These are phyloP conservation scores for Acanthopleura granulata DNA, from an alignment of 2,888 invertebrate species.

Conservation along the genomic window DNA sequence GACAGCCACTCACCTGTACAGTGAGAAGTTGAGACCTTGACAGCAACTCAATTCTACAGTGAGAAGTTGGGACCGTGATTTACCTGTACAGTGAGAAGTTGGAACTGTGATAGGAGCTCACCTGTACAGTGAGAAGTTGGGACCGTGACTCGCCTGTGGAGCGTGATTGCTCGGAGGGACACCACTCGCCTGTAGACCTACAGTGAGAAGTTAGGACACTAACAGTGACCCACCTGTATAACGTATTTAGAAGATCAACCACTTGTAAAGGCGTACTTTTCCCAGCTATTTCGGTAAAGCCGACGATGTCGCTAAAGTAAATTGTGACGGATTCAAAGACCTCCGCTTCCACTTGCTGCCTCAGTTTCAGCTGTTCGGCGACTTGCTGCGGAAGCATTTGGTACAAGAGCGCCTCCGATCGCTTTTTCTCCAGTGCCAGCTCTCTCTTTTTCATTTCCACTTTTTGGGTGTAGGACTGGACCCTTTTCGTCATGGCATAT, in stretches of 20 bases:
- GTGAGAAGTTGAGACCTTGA: no score
- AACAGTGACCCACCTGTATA: conserved; percentile 16
- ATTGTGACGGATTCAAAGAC: conserved; percentile 11
- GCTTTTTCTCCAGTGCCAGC: conserved; percentile 16
- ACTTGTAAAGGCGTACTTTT: conserved; percentile 15
- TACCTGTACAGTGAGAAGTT: no score
- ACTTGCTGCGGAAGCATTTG: conserved; percentile 19
- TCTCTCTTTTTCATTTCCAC: conserved; percentile 1
- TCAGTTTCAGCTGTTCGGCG: conserved; percentile 7
- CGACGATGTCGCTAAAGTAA: conserved; percentile 20
- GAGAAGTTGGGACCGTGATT: no score
- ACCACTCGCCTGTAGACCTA: no score
- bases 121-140: no score
- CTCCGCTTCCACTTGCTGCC: conserved; percentile 3
- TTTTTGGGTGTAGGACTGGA: neutral
- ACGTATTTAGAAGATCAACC: conserved; percentile 3
- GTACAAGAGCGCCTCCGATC: conserved; percentile 6
- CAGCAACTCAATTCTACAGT: no score
- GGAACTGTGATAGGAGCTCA: no score
- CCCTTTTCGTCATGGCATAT: neutral
- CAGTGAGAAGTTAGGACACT: no score
- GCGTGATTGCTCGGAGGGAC: no score
- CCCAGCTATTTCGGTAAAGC: conserved; percentile 5
- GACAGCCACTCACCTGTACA: no score
- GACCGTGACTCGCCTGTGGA: no score